These are phyloP conservation scores for Mustela erminea DNA, from an alignment of 2,797 vertebrate genomes.

Conservation along the genomic window DNA sequence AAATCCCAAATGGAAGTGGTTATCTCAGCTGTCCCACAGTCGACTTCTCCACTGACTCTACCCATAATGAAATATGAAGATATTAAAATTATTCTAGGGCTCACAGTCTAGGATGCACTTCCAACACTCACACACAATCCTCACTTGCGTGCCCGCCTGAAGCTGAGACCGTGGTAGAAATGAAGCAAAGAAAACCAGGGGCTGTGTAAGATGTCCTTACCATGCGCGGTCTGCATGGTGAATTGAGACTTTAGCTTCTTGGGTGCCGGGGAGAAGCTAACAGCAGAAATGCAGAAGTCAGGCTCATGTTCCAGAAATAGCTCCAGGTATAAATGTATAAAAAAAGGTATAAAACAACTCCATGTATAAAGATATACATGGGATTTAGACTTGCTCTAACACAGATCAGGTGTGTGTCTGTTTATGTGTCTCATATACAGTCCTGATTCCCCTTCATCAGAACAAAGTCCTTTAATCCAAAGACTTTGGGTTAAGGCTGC, in stretches of 20 bases:
- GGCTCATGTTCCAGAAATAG: slow-evolving; percentile 83
- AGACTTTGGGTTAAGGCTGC: slow-evolving; percentile 64
- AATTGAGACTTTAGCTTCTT: slow-evolving; percentile 79
- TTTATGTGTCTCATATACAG: slow-evolving; percentile 52
- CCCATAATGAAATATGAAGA: slow-evolving; percentile 27
- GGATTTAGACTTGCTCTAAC: slow-evolving; percentile 74
- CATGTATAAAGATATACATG: not conserved
- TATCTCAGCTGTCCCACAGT: not conserved
- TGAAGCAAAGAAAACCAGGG: not conserved
- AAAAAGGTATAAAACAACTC: too few relatives aligned
- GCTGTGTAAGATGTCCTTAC: not conserved
- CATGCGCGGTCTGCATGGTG: slow-evolving; percentile 16
- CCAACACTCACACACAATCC: not conserved
- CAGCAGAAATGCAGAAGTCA: slow-evolving; percentile 78
- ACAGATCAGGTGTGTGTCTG: slow-evolving; percentile 73
- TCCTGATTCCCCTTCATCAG: slow-evolving; percentile 47
- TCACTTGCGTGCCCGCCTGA: not conserved
- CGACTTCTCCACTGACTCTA: not conserved
- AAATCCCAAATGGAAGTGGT: slow-evolving; percentile 66
- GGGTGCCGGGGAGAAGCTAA: slow-evolving; percentile 70
- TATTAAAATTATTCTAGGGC: slow-evolving; percentile 3
- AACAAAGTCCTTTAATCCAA: slow-evolving; percentile 80
- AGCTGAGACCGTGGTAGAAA: slow-evolving; percentile 26
- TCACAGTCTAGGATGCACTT: not conserved
- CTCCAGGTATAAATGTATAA: not conserved